Evolutionary conservation across 2,113 vertebrate genomes (phyloP).

Genomic region (Proteles cristata): DNA sequence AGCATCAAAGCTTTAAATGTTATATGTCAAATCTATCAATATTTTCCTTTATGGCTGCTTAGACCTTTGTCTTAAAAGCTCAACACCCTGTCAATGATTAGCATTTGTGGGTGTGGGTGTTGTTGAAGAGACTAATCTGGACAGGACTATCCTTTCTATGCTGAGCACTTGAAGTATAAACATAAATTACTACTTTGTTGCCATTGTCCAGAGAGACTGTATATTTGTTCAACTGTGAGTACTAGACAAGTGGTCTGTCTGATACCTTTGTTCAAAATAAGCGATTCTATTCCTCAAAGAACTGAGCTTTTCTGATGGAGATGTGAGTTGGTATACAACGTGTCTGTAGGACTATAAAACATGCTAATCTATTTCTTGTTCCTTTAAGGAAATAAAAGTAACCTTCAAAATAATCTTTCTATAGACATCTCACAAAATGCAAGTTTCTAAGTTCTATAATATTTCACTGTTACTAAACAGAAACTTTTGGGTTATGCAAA

Average conservation of each 20-base stretch:
- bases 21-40: not conserved
- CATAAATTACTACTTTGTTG: not conserved
- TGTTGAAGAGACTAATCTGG: not conserved
- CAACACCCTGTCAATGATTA: not conserved
- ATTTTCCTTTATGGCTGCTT: not conserved
- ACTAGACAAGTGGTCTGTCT: not conserved
- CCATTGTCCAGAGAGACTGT: not conserved
- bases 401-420: conserved; percentile 31
- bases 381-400: conserved; percentile 48
- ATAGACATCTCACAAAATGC: conserved; percentile 12
- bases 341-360: not conserved
- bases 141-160: not conserved
- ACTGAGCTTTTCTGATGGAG: not conserved
- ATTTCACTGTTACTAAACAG: conserved; percentile 14
- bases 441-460: conserved; percentile 9
- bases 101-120: not conserved
- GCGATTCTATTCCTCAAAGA: not conserved
- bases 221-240: not conserved
- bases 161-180: not conserved
- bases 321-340: conserved; percentile 15
- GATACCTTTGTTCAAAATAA: conserved; percentile 37
- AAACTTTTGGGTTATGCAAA: conserved; percentile 49
- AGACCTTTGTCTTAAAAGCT: conserved; percentile 38
- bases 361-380: conserved; percentile 21
- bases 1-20: not conserved